phyloP scores from a whole-genome alignment of 2,888 invertebrate genomes.

The Anticlea derivata region DNA sequence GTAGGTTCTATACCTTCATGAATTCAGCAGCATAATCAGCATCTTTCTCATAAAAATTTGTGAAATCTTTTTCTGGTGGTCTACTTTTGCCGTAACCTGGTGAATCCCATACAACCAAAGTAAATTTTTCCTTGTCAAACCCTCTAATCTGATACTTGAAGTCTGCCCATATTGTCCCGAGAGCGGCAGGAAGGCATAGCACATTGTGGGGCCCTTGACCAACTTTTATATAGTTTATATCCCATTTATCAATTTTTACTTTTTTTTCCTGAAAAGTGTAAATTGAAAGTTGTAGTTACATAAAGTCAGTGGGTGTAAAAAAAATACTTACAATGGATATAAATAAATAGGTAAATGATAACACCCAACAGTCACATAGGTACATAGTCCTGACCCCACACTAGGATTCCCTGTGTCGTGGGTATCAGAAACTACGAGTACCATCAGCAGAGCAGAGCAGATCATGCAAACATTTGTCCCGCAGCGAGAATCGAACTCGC shows the following conservation, averaged over 20 bases:
- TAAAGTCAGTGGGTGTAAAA: no score
- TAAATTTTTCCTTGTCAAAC: conserved; percentile 85
- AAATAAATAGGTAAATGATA: no score
- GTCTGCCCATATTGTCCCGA: conserved; percentile 93
- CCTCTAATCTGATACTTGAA: conserved; percentile 90
- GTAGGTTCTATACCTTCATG: conserved; percentile 85
- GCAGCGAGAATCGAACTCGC: no score
- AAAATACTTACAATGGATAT: no score
- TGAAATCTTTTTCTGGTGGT: conserved; percentile 89
- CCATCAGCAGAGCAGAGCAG: no score
- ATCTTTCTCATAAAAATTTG: conserved; percentile 89
- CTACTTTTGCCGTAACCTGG: conserved; percentile 94
- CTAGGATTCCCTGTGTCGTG: no score
- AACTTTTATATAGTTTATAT: conserved; percentile 83
- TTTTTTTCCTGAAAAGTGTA: conserved; percentile 82
- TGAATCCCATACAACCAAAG: conserved; percentile 91
- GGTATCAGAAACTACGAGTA: no score
- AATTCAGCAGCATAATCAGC: conserved; percentile 87
- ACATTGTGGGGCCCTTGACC: conserved; percentile 85
- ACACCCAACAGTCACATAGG: no score
- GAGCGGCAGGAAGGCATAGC: conserved; percentile 90
- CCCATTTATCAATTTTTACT: conserved; percentile 83
- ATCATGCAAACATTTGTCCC: no score
- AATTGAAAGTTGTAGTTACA: neutral
- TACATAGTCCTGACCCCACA: no score